A percentile compares a stretch with the other conserved stretches of the same genome.
These are phyloP conservation scores for Acleris laterana DNA, from an alignment of 2,888 invertebrate genomes.

Conservation along the genomic window DNA sequence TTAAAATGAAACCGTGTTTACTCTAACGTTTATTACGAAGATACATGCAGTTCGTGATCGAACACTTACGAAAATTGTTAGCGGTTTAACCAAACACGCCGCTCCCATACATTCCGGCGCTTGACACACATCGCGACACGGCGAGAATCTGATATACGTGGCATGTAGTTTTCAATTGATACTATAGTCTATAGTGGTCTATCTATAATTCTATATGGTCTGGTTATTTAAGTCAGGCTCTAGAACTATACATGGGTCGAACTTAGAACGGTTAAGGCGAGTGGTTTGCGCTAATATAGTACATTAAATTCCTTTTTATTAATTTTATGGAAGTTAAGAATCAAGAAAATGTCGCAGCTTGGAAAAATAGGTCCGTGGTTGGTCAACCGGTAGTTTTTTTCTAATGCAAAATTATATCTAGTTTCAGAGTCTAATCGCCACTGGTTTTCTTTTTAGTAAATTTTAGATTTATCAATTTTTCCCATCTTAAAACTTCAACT, in stretches of 20 bases:
- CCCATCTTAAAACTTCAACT: too few relatives aligned
- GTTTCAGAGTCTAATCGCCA: too few relatives aligned
- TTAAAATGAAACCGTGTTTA: slow-evolving; percentile 32
- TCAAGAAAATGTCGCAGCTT: too few relatives aligned
- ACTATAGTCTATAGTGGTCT: neutral
- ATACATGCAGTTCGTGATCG: slow-evolving; percentile 31
- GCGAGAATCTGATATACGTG: slow-evolving; percentile 14
- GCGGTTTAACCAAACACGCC: slow-evolving; percentile 26
- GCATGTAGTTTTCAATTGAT: slow-evolving; percentile 25
- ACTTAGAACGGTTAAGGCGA: neutral
- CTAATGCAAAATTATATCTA: too few relatives aligned
- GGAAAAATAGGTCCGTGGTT: too few relatives aligned
- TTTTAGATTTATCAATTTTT: too few relatives aligned
- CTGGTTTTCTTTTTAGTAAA: too few relatives aligned
- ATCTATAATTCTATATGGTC: neutral
- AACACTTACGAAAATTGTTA: slow-evolving; percentile 33
- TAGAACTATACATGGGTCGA: neutral
- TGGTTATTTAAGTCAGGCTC: neutral
- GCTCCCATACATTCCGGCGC: slow-evolving; percentile 36
- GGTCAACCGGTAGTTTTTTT: too few relatives aligned
- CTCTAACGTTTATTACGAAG: slow-evolving; percentile 29
- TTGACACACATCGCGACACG: slow-evolving; percentile 29
- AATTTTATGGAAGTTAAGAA: too few relatives aligned
- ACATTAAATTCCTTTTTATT: too few relatives aligned
- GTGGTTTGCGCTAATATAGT: too few relatives aligned